Percentiles rank a stretch among this genome's conserved stretches.
Evolutionary conservation across 1,140 invertebrate species (phyloP).

Genomic region (Batillaria attramentaria): DNA sequence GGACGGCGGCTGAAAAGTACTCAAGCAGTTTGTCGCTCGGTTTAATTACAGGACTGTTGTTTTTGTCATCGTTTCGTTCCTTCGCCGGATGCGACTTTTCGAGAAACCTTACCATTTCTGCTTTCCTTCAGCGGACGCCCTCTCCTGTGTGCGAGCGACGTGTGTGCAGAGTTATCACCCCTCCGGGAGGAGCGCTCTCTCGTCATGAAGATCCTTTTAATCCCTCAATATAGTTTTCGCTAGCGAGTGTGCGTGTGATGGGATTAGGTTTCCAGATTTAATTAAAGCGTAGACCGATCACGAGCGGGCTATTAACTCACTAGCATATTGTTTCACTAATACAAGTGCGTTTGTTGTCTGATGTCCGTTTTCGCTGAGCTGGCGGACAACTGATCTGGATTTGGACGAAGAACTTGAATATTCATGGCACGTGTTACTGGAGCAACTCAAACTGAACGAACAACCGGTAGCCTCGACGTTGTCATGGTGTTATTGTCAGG

Average conservation of each 20-base stretch:
- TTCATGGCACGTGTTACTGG: too few species aligned
- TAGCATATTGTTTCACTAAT: too few species aligned
- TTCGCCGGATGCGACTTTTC: neutral
- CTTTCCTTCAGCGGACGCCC: neutral
- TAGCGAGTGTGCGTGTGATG: neutral
- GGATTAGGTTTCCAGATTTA: constrained; percentile 2
- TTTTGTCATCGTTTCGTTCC: neutral
- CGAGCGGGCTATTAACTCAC: neutral
- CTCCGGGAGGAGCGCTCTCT: neutral
- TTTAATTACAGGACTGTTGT: neutral
- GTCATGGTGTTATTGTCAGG: too few species aligned
- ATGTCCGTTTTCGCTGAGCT: too few species aligned
- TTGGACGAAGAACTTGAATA: too few species aligned
- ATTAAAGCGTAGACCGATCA: neutral
- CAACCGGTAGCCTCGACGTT: too few species aligned
- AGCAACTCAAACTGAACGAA: too few species aligned
- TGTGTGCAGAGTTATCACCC: neutral
- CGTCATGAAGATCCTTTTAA: neutral
- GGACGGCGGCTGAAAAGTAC: neutral
- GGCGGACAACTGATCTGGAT: too few species aligned
- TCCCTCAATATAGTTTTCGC: neutral
- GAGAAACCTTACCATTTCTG: neutral
- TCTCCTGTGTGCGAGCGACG: neutral
- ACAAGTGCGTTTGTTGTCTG: too few species aligned
- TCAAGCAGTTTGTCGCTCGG: neutral